Base-by-base conservation (phyloP, 2,797 vertebrate genomes). In the Nasua narica region DNA sequence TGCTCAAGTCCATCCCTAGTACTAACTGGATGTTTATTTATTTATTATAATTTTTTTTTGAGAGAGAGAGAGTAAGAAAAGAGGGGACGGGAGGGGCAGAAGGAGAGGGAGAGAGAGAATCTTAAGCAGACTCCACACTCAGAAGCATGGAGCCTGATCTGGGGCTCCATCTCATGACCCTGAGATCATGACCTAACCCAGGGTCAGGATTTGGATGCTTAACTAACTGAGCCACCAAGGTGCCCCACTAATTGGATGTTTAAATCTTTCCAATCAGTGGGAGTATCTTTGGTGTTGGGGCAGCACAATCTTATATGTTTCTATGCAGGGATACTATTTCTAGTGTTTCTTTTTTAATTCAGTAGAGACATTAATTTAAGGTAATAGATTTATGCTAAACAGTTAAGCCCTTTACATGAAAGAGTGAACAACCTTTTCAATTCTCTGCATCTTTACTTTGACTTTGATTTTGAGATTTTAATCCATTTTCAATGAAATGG, bases 401-500 rank as follows among this genome's bases (percentile, higher is more conserved):
- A 46, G 29, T 54, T 60, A 52, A 50, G 0, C 23, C 35, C 50
- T 91, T 92, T 77, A 27, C 2, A 15, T 14, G 11, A 95, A 90
- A 15, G 27, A 92, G 29, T 74, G 43, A 82, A 65, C 8, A 90
- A 11, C 7, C 3, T 7, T 93, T 90, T 93, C 18, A 56, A 16
- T n/a, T 94, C 25, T 81, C 46, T 87, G 40, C 3, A 60, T 91
- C 56, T 86, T 94, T 89, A 91, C 93, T 93, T 96, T 91, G 60
- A 96, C 50, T 89, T 87, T 88, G 60, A 94, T 91, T 89, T 91
- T 91, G 48, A 76, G 62, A 52, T 54, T 97, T 96, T 79, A 95
- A 85, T 10, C 67, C 19, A 90, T 81, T 94, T 95, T 90, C 14
- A 90, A 25, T 32, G 11, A 90, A 95, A 67, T 95, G n/a, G 54